Conservation (phyloP, 2,888 invertebrate genomes). For the Rambutsinella grinnellia region DNA sequence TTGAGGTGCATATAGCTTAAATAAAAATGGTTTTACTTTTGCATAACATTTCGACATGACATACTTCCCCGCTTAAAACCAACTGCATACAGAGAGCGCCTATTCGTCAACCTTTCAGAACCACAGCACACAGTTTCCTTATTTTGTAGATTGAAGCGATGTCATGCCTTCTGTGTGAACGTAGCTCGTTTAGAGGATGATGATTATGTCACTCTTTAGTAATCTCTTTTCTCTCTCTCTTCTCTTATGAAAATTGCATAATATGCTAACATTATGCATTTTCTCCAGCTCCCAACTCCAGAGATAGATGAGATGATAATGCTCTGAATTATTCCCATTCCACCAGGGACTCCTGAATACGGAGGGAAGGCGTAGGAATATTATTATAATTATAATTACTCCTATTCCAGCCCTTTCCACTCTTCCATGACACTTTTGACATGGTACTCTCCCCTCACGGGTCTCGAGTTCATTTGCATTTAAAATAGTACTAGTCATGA, state of each 20-base stretch:
- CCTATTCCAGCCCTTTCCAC: conserved; percentile 16
- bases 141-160: not conserved
- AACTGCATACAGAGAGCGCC: too few species aligned
- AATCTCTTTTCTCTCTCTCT: not conserved
- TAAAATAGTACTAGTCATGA: conserved; percentile 21
- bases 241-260: conserved; percentile 20
- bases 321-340: conserved; percentile 54
- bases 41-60: too few species aligned
- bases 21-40: too few species aligned
- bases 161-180: not conserved
- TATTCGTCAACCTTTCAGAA: too few species aligned
- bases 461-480: conserved; percentile 46
- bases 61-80: too few species aligned
- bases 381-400: conserved; percentile 56
- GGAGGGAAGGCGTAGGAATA: conserved; percentile 45
- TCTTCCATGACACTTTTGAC: conserved; percentile 49
- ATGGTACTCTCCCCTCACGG: conserved; percentile 17
- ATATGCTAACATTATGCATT: conserved; percentile 25
- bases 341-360: conserved; percentile 44
- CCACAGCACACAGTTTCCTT: too few species aligned
- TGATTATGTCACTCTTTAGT: not conserved
- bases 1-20: too few species aligned
- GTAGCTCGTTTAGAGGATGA: not conserved
- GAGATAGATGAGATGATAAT: conserved; percentile 59
- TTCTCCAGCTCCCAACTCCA: too few species aligned